Conservation (phyloP, 2,113 vertebrate species). For the Pseudopodoces humilis region DNA sequence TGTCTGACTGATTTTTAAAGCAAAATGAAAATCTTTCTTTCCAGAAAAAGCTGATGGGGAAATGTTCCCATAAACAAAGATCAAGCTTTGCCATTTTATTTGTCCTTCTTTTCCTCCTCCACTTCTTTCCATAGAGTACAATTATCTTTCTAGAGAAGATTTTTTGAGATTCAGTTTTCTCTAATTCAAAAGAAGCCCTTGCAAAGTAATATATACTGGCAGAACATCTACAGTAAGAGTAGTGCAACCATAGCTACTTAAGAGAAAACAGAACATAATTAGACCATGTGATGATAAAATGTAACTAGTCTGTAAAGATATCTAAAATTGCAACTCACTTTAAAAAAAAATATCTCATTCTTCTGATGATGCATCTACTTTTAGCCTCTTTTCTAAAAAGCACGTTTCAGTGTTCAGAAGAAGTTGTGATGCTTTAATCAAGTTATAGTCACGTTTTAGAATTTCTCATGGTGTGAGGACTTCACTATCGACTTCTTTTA, state of each 20-base stretch:
- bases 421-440: not conserved
- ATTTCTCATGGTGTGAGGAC: not conserved
- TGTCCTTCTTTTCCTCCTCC: not conserved
- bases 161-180: not conserved
- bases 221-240: not conserved
- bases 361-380: not conserved
- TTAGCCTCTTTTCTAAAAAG: not conserved
- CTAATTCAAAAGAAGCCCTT: not conserved
- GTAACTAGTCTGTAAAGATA: not conserved
- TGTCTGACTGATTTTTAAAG: conserved; percentile 28
- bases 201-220: not conserved
- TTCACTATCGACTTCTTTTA: not conserved
- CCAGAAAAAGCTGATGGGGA: not conserved
- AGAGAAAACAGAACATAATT: not conserved
- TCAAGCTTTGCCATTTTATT: not conserved
- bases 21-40: conserved; percentile 45
- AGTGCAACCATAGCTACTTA: not conserved
- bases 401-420: not conserved
- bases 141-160: not conserved
- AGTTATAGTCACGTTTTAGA: not conserved
- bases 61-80: conserved; percentile 24
- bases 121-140: not conserved
- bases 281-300: not conserved
- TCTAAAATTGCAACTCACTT: not conserved
- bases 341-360: not conserved